Conservation (phyloP, 64 coral and sea anemone genomes). For the Porites australiensis region DNA sequence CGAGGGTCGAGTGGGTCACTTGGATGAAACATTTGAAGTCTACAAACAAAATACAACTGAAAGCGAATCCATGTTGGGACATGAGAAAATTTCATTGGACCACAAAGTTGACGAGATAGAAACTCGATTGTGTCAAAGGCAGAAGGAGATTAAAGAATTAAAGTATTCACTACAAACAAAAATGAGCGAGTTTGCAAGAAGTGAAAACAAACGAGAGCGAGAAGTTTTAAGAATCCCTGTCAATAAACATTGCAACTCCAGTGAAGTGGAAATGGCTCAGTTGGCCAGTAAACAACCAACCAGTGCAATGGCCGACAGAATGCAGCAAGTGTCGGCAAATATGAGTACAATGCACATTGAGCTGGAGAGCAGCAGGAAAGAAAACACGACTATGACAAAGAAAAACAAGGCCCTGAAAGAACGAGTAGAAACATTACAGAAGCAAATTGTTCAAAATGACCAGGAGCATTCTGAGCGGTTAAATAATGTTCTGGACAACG, state of each 20-base stretch:
- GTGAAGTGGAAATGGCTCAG: background rate
- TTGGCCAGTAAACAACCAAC: background rate
- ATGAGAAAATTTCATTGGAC: background rate
- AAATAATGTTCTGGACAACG: conserved; percentile 19
- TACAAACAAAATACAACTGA: background rate
- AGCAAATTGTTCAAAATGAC: background rate
- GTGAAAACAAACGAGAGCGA: background rate
- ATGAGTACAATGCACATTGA: background rate
- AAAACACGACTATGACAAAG: background rate
- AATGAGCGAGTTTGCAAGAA: background rate
- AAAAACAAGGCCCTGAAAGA: background rate
- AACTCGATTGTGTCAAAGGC: background rate
- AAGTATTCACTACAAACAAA: background rate
- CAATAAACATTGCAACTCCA: background rate
- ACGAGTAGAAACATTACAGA: background rate
- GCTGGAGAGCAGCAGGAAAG: background rate
- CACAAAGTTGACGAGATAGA: background rate
- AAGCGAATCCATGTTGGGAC: background rate
- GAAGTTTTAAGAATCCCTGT: background rate
- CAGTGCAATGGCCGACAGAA: background rate
- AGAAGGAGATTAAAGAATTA: background rate
- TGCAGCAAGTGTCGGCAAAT: background rate
- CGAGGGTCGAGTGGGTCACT: background rate
- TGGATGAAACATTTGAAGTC: background rate
- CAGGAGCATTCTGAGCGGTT: conserved; percentile 1